Base-by-base conservation (phyloP, 2,797 vertebrate genomes). In the Manis pentadactyla region DNA sequence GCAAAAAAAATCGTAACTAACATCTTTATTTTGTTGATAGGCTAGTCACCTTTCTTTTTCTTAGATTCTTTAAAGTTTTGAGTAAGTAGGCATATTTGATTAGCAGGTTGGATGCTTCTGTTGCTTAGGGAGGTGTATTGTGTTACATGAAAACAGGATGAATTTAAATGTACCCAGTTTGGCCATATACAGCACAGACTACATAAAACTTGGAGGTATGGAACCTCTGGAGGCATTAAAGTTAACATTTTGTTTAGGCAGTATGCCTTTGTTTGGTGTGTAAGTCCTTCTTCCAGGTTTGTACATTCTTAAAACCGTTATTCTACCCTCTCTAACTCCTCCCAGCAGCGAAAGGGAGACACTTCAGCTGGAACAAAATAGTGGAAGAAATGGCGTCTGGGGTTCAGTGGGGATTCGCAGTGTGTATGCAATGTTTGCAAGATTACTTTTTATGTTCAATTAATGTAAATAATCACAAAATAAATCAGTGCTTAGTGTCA, bases 251-350 rank as follows among this genome's bases (percentile, higher is more conserved):
- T 97, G 87, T 98, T 94, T 97, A 98, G 98, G 97, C 81, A 96
- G 90, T 98, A 90, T 98, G 96, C 97, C 97, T 98, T 97, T 98
- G 92, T 98, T 98, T 98, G 94, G 97, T 97, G 97, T 98, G 97
- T 98, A 96, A 98, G 98, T 98, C 97, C 98, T 98, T 98, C 98
- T 98, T 98, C 97, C 98, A 99, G 99, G 98, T 99, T 98, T 98
- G 98, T 98, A 98, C 98, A 73, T 96, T 96, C 97, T 98, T 98
- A 96, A 98, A 96, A 94, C 90, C 94, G 25, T 95, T 96, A 97
- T 96, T 97, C 95, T 97, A 96, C 97, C 97, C 90, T 97, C 89
- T 97, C 94, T 98, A 97, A 98, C 97, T 94, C 96, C 97, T 97
- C 97, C 97, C 95, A 97, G 95, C 98, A 98, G 96, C 98, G 98